phyloP scores from a whole-genome alignment of 2,888 invertebrate species.

The Cephalotes varians region DNA sequence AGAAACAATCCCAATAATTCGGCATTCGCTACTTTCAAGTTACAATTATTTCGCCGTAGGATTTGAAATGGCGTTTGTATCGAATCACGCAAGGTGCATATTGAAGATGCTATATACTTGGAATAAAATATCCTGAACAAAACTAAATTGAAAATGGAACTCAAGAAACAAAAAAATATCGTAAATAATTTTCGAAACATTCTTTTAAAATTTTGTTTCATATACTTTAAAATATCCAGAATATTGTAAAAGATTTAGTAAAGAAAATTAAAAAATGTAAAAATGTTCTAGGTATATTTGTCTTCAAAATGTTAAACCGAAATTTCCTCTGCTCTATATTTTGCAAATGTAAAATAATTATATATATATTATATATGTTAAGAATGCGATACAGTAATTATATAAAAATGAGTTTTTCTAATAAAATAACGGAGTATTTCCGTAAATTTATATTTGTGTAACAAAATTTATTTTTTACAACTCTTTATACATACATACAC shows the following conservation, averaged over 20 bases:
- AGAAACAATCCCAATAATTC: constrained; percentile 35
- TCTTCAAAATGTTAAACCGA: constrained; percentile 61
- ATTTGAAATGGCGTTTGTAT: constrained; percentile 59
- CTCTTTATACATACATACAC: background rate
- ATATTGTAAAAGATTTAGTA: constrained; percentile 7
- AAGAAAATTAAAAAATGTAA: background rate
- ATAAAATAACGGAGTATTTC: constrained; percentile 74
- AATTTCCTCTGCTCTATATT: constrained; percentile 73
- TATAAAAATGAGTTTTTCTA: constrained; percentile 74
- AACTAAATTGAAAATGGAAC: constrained; percentile 14
- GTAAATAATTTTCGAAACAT: background rate
- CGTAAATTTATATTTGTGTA: constrained; percentile 36
- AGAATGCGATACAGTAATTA: constrained; percentile 69
- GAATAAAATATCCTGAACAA: constrained; percentile 16
- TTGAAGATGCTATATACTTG: constrained; percentile 49
- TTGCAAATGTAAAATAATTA: constrained; percentile 78
- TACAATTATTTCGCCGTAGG: constrained; percentile 56
- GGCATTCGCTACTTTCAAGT: constrained; percentile 51
- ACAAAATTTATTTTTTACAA: constrained; percentile 17
- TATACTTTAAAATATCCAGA: background rate
- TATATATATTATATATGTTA: constrained; percentile 64
- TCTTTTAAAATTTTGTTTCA: background rate
- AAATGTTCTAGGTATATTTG: constrained; percentile 40
- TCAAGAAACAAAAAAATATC: background rate
- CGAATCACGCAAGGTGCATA: constrained; percentile 1